phyloP scores from a whole-genome alignment of 2,797 vertebrate species.

The Micromesistius poutassou region DNA sequence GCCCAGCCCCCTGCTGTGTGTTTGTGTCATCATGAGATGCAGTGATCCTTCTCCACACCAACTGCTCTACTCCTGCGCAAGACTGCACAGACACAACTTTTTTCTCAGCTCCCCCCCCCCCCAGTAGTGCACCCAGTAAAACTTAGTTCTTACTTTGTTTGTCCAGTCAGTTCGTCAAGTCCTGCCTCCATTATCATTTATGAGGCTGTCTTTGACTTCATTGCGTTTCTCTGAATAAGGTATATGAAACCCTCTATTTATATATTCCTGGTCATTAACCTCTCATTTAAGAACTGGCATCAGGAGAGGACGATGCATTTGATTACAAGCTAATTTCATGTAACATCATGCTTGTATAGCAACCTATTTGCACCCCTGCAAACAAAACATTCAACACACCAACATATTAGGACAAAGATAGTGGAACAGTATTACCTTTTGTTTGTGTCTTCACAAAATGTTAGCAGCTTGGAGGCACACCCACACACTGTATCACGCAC shows the following conservation, averaged over 20 bases:
- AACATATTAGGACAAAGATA: not conserved
- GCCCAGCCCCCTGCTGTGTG: not conserved
- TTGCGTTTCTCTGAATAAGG: not conserved
- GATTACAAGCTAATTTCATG: not conserved
- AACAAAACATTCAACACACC: not conserved
- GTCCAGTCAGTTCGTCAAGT: not conserved
- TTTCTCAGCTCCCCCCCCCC: not conserved
- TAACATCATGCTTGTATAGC: not conserved
- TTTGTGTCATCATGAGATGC: slow-evolving; percentile 1
- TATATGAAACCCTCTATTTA: not conserved
- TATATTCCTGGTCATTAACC: not conserved
- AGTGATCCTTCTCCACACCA: not conserved
- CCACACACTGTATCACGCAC: no score
- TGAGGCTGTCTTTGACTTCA: no score
- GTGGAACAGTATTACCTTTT: not conserved
- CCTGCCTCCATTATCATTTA: not conserved
- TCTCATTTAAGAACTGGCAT: not conserved
- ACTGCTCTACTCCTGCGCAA: not conserved
- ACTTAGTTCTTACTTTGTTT: not conserved
- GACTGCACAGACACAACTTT: not conserved
- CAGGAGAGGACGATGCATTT: not conserved
- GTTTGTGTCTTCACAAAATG: not conserved
- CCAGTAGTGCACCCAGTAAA: not conserved
- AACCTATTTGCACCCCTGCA: not conserved
- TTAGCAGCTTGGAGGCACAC: not conserved